A percentile compares a stretch with the other conserved stretches of the same genome.
Evolutionary conservation across 2,888 invertebrate species (phyloP).

Genomic region (Ophion slaviceki): DNA sequence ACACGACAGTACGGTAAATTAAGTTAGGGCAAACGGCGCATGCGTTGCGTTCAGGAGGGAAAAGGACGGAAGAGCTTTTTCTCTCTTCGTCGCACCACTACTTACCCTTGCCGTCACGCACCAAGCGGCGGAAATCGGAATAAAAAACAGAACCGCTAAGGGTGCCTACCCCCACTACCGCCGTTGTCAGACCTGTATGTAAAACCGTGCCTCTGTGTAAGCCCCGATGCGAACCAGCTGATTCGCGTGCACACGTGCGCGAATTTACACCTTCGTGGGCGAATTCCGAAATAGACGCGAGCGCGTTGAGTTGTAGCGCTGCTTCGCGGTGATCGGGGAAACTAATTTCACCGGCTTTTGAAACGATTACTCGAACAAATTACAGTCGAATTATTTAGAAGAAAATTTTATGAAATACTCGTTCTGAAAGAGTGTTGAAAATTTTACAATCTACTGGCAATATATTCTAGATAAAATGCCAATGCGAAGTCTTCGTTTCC

Average conservation of each 20-base stretch:
- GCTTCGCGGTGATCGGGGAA: not conserved
- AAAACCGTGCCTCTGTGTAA: too few species aligned
- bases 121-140: too few species aligned
- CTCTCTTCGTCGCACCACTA: too few species aligned
- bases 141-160: too few species aligned
- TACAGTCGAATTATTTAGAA: not conserved
- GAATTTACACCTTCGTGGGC: not conserved
- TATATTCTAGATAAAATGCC: not conserved
- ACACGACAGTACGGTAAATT: too few species aligned
- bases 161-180: too few species aligned
- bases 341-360: not conserved
- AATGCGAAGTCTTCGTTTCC: not conserved
- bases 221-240: conserved; percentile 9
- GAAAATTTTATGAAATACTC: not conserved
- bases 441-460: not conserved
- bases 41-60: too few species aligned
- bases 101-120: too few species aligned
- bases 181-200: too few species aligned
- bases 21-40: too few species aligned
- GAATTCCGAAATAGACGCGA: not conserved
- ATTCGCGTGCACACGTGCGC: conserved; percentile 5
- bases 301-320: not conserved
- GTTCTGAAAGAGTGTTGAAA: not conserved
- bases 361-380: not conserved
- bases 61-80: too few species aligned